Evolutionary conservation across 2,113 vertebrate species (phyloP), one percentile per base, ranked within the genome.

Genomic region (Podarcis cretensis): DNA sequence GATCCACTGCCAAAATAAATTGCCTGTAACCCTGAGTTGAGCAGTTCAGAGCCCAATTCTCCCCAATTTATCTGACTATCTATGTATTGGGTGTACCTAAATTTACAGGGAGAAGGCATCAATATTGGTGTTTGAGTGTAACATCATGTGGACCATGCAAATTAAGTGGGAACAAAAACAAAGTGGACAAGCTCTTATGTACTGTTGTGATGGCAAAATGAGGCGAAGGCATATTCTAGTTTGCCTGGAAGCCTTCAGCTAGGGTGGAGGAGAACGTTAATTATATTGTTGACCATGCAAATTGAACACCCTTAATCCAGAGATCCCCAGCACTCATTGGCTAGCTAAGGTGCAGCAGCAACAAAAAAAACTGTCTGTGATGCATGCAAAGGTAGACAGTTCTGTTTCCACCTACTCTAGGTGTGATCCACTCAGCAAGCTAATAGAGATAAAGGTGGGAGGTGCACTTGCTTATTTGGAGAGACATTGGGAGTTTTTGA

Each of bases 391-490:
- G 84, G 83, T 65, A 73, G 48, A 81, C 63, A 54, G 1, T 81
- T 68, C 92, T 83, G 89, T 81, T 93, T 87, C 86, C 63, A 0
- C 2, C 88, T 92, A 90, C 27, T 74, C 5, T 83, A 84, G 89
- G 83, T 87, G 87, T 77, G 5, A 66, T 1, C 37, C n/a, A 73
- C 59, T 92, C 79, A 66, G 69, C 0, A 0, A 74, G 68, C 90
- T 14, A 77, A 81, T 80, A 94, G 66, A 74, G 79, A 73, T 82
- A 91, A 92, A 94, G 92, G 77, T 59, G 40, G 35, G 83, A 91
- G 84, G 83, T 92, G 87, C 0, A 83, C 3, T 74, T 2, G 3
- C 0, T 0, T 43, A 69, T 63, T 83, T 14, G 40, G 88, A 75
- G 77, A 85, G 77, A 65, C 75, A 84, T 63, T 32, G 86, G 86